Evolutionary conservation across 2,797 vertebrate species (phyloP).

Genomic region (Apodemus agrarius): DNA sequence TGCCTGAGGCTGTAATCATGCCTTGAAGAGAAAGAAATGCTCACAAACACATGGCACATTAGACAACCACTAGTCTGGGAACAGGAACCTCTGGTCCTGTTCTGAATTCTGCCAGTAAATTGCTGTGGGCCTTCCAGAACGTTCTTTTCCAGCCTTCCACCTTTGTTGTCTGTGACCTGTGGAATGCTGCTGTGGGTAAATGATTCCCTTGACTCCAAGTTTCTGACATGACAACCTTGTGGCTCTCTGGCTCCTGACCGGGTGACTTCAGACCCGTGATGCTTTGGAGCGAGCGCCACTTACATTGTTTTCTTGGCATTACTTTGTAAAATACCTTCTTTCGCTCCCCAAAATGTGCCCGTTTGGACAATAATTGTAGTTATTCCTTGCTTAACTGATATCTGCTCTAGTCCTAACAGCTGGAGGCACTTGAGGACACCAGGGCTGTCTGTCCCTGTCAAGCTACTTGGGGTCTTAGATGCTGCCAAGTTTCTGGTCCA

Average conservation of each 20-base stretch:
- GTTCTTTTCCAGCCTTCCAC: not conserved
- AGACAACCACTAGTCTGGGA: constrained; percentile 28
- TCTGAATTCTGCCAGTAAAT: constrained; percentile 55
- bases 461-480: not conserved
- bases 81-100: constrained; percentile 34
- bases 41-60: not conserved
- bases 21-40: constrained; percentile 48
- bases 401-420: not conserved
- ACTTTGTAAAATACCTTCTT: not conserved
- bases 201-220: not conserved
- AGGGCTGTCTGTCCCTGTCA: not conserved
- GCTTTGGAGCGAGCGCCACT: not conserved
- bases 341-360: not conserved
- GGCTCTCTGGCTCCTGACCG: not conserved
- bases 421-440: not conserved
- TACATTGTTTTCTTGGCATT: not conserved
- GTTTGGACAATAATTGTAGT: not conserved
- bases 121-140: constrained; percentile 22
- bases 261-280: not conserved
- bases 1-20: not conserved
- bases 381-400: not conserved
- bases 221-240: not conserved
- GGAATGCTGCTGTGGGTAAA: not conserved
- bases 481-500: not conserved
- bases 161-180: not conserved